These are phyloP conservation scores for Apus apus DNA, from an alignment of 2,113 vertebrate species.

Conservation along the genomic window DNA sequence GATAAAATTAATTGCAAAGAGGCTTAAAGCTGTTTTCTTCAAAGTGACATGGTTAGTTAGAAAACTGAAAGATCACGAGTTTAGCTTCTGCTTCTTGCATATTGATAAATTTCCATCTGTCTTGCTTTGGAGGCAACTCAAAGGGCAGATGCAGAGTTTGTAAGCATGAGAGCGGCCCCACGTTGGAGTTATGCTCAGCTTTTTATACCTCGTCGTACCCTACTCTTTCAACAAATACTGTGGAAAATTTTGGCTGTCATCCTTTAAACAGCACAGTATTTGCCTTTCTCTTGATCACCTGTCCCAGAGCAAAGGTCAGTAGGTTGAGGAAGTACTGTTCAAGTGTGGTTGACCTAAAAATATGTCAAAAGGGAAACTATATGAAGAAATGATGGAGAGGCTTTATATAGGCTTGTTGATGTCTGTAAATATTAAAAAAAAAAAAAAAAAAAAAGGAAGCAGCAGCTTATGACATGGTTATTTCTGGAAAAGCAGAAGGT, in stretches of 20 bases:
- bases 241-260: background rate
- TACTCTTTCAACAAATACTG: background rate
- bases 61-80: background rate
- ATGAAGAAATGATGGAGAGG: background rate
- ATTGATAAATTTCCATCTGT: background rate
- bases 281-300: conserved; percentile 11
- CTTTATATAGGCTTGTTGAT: conserved; percentile 40
- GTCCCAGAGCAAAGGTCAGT: conserved; percentile 21
- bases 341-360: conserved; percentile 41
- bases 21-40: background rate
- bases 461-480: conserved; percentile 32
- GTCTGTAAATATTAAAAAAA: conserved; percentile 51
- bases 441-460: conserved; percentile 48
- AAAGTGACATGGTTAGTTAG: background rate
- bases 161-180: background rate
- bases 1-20: background rate
- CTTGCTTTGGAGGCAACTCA: background rate
- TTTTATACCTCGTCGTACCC: background rate
- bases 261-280: background rate
- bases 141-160: background rate
- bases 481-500: conserved; percentile 55
- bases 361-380: conserved; percentile 36
- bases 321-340: conserved; percentile 22
- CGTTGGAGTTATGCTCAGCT: background rate
- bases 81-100: background rate